Conservation (phyloP, 2,888 invertebrate genomes). For the Liopterus haemorrhoidalis region DNA sequence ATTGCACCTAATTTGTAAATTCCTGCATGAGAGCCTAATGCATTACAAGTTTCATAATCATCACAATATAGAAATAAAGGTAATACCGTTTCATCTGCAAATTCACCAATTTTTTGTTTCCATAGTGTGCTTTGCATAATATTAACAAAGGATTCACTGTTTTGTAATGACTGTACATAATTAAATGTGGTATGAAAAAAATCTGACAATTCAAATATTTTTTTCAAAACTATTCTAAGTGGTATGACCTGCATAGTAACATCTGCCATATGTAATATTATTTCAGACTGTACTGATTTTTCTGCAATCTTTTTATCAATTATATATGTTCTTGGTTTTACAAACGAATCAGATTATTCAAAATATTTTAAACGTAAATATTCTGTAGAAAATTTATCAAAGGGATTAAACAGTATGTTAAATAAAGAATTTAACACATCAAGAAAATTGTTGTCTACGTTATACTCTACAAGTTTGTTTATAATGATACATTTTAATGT, state of each 20-base stretch:
- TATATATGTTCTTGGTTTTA: conserved; percentile 1
- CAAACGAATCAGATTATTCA: neutral
- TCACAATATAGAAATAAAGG: conserved; percentile 6
- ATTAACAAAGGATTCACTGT: neutral
- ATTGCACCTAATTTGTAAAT: conserved; percentile 6
- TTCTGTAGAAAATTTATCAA: conserved; percentile 3
- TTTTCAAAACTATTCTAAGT: conserved; percentile 5
- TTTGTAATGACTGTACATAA: conserved; percentile 2
- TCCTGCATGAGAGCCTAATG: conserved; percentile 5
- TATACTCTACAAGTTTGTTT: neutral
- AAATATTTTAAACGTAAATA: conserved; percentile 5
- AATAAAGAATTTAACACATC: conserved; percentile 1
- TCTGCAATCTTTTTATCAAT: neutral
- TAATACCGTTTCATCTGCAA: neutral
- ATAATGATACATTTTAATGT: neutral
- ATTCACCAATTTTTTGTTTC: no score
- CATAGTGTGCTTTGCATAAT: conserved; percentile 2
- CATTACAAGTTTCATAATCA: conserved; percentile 5
- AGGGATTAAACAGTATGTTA: conserved; percentile 4
- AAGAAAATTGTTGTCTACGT: neutral
- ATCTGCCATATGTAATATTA: conserved; percentile 2
- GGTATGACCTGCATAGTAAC: conserved; percentile 6
- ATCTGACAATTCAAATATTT: conserved; percentile 4
- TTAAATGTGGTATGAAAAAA: conserved; percentile 7
- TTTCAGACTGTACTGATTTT: neutral